Conservation (phyloP, 1,140 invertebrate species). For the Ctenoplectra terminalis region DNA sequence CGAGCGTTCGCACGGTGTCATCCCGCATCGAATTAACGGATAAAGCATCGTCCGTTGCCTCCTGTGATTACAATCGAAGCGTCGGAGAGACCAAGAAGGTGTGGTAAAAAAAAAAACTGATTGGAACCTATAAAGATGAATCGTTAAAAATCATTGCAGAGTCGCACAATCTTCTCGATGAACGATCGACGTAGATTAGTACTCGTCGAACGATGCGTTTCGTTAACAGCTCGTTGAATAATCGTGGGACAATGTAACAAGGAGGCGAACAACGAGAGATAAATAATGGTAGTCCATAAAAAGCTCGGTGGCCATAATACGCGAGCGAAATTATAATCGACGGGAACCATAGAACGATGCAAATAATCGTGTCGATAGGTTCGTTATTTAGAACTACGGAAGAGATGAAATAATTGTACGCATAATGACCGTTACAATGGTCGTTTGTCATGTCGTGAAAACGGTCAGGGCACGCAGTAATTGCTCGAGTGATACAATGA, state of each 20-base stretch:
- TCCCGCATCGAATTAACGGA: background rate
- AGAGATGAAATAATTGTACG: conserved; percentile 7
- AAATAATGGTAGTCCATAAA: conserved; percentile 11
- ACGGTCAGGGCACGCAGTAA: conserved; percentile 22
- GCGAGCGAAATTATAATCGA: conserved; percentile 19
- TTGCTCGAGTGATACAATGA: conserved; percentile 39
- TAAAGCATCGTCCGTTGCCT: background rate
- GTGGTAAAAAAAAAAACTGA: background rate
- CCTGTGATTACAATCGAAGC: background rate
- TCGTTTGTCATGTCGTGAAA: conserved; percentile 26
- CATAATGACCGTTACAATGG: background rate
- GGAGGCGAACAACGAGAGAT: background rate
- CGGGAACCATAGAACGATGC: background rate
- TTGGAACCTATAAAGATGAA: no score
- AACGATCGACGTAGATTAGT: background rate
- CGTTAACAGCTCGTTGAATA: conserved; percentile 16
- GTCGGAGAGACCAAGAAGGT: background rate
- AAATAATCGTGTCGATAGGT: conserved; percentile 25
- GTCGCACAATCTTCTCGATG: no score
- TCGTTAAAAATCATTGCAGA: no score
- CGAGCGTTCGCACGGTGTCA: background rate
- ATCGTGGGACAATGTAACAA: conserved; percentile 13
- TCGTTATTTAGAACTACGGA: conserved; percentile 17
- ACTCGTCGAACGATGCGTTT: background rate
- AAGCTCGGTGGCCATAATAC: background rate